Evolutionary conservation across 2,797 vertebrate species (phyloP).

Genomic region (Agapornis canus): DNA sequence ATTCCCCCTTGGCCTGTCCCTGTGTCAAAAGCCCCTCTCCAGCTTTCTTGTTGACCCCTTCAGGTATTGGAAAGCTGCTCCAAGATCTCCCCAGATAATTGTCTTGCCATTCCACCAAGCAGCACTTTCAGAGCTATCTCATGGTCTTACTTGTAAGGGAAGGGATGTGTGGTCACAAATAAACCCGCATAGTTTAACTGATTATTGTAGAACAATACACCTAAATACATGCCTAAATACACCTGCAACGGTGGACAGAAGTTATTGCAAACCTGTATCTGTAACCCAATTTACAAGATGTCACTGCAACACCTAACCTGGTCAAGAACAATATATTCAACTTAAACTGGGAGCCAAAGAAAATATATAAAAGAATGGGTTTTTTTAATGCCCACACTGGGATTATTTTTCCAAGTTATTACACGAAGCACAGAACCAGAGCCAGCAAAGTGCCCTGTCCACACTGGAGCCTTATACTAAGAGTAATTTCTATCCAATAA

Average conservation of each 20-base stretch:
- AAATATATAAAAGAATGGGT: not conserved
- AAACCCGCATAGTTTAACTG: not conserved
- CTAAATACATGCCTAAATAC: not conserved
- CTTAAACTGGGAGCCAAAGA: not conserved
- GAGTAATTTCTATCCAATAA: constrained; percentile 5
- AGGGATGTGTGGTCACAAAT: not conserved
- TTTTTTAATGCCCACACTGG: not conserved
- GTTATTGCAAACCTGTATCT: not conserved
- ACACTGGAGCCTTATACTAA: not conserved
- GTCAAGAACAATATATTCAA: not conserved
- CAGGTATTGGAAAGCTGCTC: not conserved
- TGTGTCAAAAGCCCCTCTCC: not conserved
- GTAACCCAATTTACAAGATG: not conserved
- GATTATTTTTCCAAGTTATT: not conserved
- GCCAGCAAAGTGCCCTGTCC: not conserved
- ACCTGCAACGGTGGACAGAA: not conserved
- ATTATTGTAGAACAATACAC: not conserved
- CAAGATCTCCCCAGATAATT: not conserved
- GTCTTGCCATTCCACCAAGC: not conserved
- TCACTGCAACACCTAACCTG: not conserved
- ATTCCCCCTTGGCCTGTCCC: not conserved
- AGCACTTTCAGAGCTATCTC: not conserved
- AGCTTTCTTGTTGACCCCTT: not conserved
- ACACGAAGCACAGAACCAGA: not conserved
- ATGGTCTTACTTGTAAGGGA: not conserved